Conservation (phyloP, 2,888 invertebrate species). For the Sussaba pulchella region DNA sequence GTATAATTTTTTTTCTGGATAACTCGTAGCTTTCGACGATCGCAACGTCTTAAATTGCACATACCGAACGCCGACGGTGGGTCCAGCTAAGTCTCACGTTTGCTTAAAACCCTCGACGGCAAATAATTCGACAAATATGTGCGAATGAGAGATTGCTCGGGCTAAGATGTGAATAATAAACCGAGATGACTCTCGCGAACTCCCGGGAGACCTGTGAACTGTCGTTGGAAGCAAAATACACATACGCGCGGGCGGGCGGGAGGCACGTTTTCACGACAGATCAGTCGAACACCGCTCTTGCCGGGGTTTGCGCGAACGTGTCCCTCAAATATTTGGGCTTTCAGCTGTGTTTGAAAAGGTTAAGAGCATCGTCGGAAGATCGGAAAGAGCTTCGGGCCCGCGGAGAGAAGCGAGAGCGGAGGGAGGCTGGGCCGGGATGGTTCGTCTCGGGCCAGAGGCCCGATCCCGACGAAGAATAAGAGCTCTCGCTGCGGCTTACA, state of each 20-base stretch:
- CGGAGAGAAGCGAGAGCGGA: slow-evolving; percentile 22
- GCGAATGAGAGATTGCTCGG: neutral
- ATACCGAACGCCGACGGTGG: too few species aligned
- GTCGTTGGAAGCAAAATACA: too few species aligned
- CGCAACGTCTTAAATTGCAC: too few species aligned
- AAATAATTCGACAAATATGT: too few species aligned
- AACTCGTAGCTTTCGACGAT: too few species aligned
- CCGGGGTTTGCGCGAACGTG: slow-evolving; percentile 65
- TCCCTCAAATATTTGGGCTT: slow-evolving; percentile 82
- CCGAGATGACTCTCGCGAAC: slow-evolving; percentile 37
- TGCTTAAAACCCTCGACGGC: too few species aligned
- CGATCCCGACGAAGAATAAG: slow-evolving; percentile 54
- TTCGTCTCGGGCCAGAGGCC: too few species aligned
- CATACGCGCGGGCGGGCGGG: too few species aligned
- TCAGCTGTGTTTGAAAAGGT: slow-evolving; percentile 73
- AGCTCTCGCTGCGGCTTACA: slow-evolving; percentile 59
- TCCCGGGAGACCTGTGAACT: slow-evolving; percentile 1
- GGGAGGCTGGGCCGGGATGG: too few species aligned
- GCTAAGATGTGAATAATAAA: neutral
- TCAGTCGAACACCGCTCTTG: slow-evolving; percentile 20
- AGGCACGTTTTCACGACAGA: too few species aligned
- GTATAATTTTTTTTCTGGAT: too few species aligned
- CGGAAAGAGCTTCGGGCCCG: slow-evolving; percentile 31
- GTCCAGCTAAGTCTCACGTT: neutral
- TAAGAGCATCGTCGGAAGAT: slow-evolving; percentile 50